These are phyloP conservation scores for Diadumene lineata DNA, from an alignment of 92 coral and sea anemone genomes.

Conservation along the genomic window DNA sequence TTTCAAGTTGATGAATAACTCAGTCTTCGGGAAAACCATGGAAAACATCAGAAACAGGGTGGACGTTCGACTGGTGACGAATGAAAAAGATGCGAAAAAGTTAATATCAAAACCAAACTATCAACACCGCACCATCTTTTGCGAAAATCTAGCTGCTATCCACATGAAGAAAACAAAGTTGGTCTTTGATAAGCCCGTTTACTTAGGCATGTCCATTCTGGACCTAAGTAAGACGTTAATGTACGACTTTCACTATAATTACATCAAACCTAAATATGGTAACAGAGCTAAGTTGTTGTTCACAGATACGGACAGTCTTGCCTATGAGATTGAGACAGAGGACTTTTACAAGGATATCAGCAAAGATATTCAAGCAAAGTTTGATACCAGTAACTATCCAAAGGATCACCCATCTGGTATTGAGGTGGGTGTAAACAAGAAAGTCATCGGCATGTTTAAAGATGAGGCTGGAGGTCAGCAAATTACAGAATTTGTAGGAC, in stretches of 20 bases:
- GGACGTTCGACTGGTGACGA: neutral
- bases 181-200: slow-evolving; percentile 31
- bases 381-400: slow-evolving; percentile 35
- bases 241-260: slow-evolving; percentile 37
- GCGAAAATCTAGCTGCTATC: slow-evolving; percentile 33
- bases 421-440: slow-evolving; percentile 16
- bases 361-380: slow-evolving; percentile 10
- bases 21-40: neutral
- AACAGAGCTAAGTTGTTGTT: slow-evolving; percentile 32
- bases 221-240: slow-evolving; percentile 32
- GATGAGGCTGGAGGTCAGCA: slow-evolving; percentile 22
- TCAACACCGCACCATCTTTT: slow-evolving; percentile 41
- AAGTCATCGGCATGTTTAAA: slow-evolving; percentile 35
- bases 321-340: slow-evolving; percentile 21
- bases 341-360: slow-evolving; percentile 46
- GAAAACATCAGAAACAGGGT: slow-evolving; percentile 5
- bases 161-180: slow-evolving; percentile 41
- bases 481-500: slow-evolving; percentile 33
- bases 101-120: slow-evolving; percentile 42
- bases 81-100: neutral
- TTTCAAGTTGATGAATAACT: neutral
- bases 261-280: slow-evolving; percentile 37
- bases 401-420: slow-evolving; percentile 30
- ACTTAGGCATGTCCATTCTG: slow-evolving; percentile 36
- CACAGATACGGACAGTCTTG: slow-evolving; percentile 34